Base-by-base conservation (phyloP, 2,797 vertebrate genomes). In the Periophthalmus magnuspinnatus region DNA sequence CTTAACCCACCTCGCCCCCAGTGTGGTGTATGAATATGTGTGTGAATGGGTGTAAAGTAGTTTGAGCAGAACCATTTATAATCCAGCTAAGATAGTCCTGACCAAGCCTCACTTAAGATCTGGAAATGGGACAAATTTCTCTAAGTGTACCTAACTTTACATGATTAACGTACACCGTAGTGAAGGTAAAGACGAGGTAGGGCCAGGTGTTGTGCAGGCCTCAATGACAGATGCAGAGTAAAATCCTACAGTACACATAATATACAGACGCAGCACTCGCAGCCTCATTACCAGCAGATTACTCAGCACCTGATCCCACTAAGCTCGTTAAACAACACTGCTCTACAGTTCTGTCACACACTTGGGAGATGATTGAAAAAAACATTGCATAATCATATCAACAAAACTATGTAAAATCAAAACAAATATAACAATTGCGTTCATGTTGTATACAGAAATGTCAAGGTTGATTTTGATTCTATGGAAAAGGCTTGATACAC, bases 251-350 rank as follows among this genome's bases (percentile, higher is more conserved):
- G 48, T 66, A 50, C 60, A 71, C 62, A 63, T 47, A 52, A 66
- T 22, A 56, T 60, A 58, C 41, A 67, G 48, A 78, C 67, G 76
- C 67, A 79, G 33, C 34, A 65, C 71, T 62, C 60, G 62, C 74
- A 81, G 75, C 60, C 74, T 85, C 79, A 86, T 89, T 81, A 86
- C 67, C 74, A 76, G 67, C 70, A 83, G 80, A 78, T 88, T 86
- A 82, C 76, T 85, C 78, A 80, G 72, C 80, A 90, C 79, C 84
- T 86, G 87, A 86, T 86, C 80, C 84, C 73, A 69, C 79, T 78
- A 84, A 86, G 72, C 84, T 79, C 76, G 84, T 85, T 86, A 85
- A 86, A 82, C 80, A 83, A 76, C 77, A 84, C 76, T 80, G 71
- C 67, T 60, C 58, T 75, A 84, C 76, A 80, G 68, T 69, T 64